These are phyloP conservation scores for Furnarius figulus DNA, from an alignment of 2,113 vertebrate species.

Conservation along the genomic window DNA sequence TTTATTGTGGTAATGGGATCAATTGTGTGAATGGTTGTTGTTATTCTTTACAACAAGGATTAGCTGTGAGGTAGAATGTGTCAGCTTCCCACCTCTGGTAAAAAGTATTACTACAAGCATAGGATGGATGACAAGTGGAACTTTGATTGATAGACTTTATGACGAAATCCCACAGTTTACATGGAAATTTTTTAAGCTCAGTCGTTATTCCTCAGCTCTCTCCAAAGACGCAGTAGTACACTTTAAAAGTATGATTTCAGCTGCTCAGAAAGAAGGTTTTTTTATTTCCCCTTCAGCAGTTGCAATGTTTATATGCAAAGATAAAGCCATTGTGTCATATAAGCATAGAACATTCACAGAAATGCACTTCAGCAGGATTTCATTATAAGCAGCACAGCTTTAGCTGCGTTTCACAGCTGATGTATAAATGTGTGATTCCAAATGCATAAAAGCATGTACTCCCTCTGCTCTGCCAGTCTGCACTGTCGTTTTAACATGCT, in stretches of 20 bases:
- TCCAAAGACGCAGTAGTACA: neutral
- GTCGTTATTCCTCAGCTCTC: neutral
- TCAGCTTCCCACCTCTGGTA: neutral
- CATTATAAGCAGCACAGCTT: conserved; percentile 3
- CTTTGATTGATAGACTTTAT: conserved; percentile 36
- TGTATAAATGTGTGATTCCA: neutral
- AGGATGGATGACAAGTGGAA: neutral
- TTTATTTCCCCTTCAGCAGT: conserved; percentile 11
- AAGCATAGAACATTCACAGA: neutral
- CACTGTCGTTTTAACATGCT: neutral
- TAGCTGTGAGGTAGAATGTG: neutral
- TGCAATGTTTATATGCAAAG: conserved; percentile 5
- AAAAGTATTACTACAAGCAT: neutral
- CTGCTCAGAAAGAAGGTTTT: neutral
- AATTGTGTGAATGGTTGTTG: neutral
- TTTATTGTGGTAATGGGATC: neutral
- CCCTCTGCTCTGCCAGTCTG: neutral
- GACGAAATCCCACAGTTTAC: conserved; percentile 5
- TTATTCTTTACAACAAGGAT: neutral
- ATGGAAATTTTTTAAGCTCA: conserved; percentile 22
- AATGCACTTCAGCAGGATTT: conserved; percentile 9
- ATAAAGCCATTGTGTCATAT: neutral
- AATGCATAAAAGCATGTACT: neutral
- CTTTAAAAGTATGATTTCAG: neutral
- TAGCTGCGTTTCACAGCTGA: neutral